Conservation (phyloP, 2,113 vertebrate species). For the Irena cyanogastra region DNA sequence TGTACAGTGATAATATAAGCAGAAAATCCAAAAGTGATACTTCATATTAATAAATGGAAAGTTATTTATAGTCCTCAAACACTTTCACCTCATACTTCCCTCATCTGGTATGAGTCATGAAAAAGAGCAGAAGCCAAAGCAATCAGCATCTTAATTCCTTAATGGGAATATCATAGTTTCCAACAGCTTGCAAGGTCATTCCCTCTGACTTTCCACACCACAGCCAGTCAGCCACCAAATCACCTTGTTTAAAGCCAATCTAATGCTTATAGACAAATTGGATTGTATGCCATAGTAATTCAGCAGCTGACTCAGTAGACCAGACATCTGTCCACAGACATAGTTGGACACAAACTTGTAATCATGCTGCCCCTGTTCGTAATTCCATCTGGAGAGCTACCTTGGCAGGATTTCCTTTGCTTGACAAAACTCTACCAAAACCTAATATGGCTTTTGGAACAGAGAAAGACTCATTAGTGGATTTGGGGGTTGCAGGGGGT, state of each 20-base stretch:
- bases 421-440: background rate
- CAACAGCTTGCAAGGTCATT: background rate
- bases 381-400: background rate
- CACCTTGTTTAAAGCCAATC: background rate
- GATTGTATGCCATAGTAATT: background rate
- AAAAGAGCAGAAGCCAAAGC: background rate
- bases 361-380: background rate
- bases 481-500: rapidly evolving
- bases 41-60: background rate
- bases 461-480: background rate
- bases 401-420: background rate
- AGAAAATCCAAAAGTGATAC: background rate
- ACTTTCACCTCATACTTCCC: background rate
- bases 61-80: background rate
- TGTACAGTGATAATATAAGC: background rate
- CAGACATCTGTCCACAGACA: background rate
- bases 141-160: background rate
- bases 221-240: background rate
- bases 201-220: background rate
- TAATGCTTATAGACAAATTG: background rate
- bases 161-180: background rate
- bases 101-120: background rate
- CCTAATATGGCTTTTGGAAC: background rate
- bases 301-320: background rate
- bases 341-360: background rate